These are phyloP conservation scores for Trematomus bernacchii DNA, from an alignment of 2,797 vertebrate species.

Conservation along the genomic window DNA sequence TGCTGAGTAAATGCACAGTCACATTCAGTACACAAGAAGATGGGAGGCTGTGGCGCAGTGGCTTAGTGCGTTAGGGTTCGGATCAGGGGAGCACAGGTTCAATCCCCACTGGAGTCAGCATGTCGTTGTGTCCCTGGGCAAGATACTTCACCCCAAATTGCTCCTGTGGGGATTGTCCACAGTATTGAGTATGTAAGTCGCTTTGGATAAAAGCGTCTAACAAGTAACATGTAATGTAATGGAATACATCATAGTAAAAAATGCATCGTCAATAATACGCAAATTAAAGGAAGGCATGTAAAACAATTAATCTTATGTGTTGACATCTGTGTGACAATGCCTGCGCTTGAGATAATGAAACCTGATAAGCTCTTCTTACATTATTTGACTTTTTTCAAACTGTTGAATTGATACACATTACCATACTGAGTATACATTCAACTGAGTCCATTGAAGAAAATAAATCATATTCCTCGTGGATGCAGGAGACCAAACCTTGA, in stretches of 20 bases:
- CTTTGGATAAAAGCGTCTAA: too few species aligned
- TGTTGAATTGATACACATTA: neutral
- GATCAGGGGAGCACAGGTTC: too few species aligned
- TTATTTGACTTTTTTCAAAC: neutral
- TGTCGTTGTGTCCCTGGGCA: too few species aligned
- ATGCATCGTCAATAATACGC: neutral
- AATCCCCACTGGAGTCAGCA: too few species aligned
- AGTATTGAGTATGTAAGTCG: too few species aligned
- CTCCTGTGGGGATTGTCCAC: too few species aligned
- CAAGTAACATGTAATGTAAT: too few species aligned
- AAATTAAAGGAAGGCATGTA: neutral
- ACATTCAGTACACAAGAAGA: neutral
- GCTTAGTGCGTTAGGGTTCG: too few species aligned
- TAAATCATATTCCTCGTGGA: neutral
- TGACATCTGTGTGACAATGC: neutral
- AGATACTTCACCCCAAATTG: too few species aligned
- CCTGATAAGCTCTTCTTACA: neutral
- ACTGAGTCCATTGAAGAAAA: neutral
- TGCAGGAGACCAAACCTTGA: neutral
- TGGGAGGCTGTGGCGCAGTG: neutral
- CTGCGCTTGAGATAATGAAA: neutral
- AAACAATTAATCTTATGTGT: conserved; percentile 1
- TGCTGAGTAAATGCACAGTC: neutral
- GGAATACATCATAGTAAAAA: neutral
- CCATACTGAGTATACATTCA: neutral